Evolutionary conservation across 2,113 vertebrate genomes (phyloP).

Genomic region (Oxyruncus cristatus): DNA sequence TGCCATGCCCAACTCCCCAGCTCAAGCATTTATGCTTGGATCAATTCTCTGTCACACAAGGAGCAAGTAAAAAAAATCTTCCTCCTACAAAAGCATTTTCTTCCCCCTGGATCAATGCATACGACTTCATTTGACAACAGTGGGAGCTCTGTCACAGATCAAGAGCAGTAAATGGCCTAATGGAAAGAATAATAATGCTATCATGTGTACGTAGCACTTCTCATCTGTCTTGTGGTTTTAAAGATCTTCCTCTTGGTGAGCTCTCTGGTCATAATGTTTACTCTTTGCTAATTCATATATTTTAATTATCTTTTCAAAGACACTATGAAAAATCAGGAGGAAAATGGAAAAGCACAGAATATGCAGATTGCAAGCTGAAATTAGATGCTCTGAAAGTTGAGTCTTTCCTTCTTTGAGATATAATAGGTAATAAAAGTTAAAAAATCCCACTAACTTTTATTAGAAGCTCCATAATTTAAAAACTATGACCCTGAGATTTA

Average conservation of each 20-base stretch:
- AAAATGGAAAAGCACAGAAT: neutral
- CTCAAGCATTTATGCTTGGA: neutral
- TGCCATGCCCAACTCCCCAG: neutral
- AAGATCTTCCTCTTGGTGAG: neutral
- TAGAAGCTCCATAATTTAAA: neutral
- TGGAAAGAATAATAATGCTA: constrained; percentile 28
- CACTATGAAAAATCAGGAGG: neutral
- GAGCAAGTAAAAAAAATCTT: neutral
- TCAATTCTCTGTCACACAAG: neutral
- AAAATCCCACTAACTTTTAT: neutral
- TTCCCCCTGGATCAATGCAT: neutral
- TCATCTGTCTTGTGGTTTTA: neutral
- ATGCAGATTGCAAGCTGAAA: neutral
- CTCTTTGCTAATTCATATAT: neutral
- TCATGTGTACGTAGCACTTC: neutral
- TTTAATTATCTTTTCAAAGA: constrained; percentile 41
- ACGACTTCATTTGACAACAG: neutral
- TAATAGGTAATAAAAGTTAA: neutral
- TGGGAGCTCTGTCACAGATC: neutral
- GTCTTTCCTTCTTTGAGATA: neutral
- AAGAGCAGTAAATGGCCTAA: constrained; percentile 35
- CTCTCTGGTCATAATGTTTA: neutral
- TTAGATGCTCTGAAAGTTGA: neutral
- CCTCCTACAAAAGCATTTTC: neutral
- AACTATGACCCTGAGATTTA: neutral